Percentiles rank a stretch among this genome's conserved stretches.
These are phyloP conservation scores for Nestor notabilis DNA, from an alignment of 2,113 vertebrate species.

Conservation along the genomic window DNA sequence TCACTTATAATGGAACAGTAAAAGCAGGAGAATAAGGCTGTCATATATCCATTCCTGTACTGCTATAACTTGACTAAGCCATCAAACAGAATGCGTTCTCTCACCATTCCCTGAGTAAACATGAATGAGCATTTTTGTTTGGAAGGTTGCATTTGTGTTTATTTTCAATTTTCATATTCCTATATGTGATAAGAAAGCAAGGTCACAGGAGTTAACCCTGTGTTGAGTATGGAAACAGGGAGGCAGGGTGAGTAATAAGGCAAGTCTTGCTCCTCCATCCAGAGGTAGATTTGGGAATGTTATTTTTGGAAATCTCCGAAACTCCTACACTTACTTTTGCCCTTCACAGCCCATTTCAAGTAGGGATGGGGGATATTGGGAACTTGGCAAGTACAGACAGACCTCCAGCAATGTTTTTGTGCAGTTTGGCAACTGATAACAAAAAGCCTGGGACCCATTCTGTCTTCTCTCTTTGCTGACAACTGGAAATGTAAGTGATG, in stretches of 20 bases:
- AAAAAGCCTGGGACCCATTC: not conserved
- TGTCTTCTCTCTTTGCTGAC: not conserved
- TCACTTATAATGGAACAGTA: not conserved
- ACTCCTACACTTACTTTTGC: not conserved
- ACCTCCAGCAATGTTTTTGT: not conserved
- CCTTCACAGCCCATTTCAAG: not conserved
- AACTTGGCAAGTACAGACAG: not conserved
- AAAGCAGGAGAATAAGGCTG: not conserved
- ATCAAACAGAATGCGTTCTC: not conserved
- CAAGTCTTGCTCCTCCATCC: not conserved
- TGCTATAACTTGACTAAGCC: not conserved
- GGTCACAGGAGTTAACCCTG: not conserved
- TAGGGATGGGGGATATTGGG: not conserved
- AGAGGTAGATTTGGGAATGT: not conserved
- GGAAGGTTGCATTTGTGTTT: not conserved
- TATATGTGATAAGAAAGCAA: conserved; percentile 1
- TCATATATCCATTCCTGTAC: fast-evolving
- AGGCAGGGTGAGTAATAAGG: not conserved
- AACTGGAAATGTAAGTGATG: not conserved
- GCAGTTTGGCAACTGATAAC: not conserved
- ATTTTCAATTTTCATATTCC: not conserved
- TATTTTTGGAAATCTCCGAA: not conserved
- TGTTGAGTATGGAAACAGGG: not conserved
- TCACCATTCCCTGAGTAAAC: not conserved
- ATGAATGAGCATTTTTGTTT: not conserved